Evolutionary conservation across 2,113 vertebrate species (phyloP), one percentile per base, ranked within the genome.

Genomic region (Chamaetylas fuelleborni): DNA sequence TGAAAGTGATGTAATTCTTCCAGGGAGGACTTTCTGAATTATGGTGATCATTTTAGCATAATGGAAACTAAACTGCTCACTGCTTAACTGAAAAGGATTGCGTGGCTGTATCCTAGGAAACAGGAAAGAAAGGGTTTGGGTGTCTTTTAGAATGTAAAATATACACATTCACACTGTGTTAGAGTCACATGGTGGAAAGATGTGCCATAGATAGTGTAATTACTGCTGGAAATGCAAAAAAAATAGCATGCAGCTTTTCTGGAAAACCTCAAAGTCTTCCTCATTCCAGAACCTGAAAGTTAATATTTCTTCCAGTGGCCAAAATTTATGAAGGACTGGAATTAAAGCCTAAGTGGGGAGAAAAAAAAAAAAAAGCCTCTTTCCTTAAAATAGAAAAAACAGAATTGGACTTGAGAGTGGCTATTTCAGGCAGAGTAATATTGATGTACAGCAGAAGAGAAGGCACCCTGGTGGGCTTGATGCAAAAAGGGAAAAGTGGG

Each of bases 71-170:
- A 91, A 64, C n/a, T 93, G 34, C 43, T 90, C 87, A 9, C 50
- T 66, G 19, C 51, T 66, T 31, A 65, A 56, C 65, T 81, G 56
- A 83, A 93, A 47, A 31, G 34, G 54, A 86, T 74, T 81, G 74
- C 51, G 74, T 86, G 28, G 45, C 36, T 90, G 79, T 90, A 93
- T 94, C 94, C 90, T 82, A 92, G 90, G 95, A 73, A 96, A 96
- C 90, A 36, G 38, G 24, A 92, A 94, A 94, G 64, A 70, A 95
- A 86, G 38, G 38, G 12, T 77, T 95, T 88, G 51, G 19, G 14
- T 93, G 31, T 92, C 72, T 90, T 58, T 88, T 67, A 79, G 86
- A 80, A 91, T 86, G 77, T 83, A 56, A 86, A 95, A 94, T 88
- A 69, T 47, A 86, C 56, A 85, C 33, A 64, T 69, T 50, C 22